Base-by-base conservation (phyloP, 2,797 vertebrate genomes). In the Macrochelys suwanniensis region DNA sequence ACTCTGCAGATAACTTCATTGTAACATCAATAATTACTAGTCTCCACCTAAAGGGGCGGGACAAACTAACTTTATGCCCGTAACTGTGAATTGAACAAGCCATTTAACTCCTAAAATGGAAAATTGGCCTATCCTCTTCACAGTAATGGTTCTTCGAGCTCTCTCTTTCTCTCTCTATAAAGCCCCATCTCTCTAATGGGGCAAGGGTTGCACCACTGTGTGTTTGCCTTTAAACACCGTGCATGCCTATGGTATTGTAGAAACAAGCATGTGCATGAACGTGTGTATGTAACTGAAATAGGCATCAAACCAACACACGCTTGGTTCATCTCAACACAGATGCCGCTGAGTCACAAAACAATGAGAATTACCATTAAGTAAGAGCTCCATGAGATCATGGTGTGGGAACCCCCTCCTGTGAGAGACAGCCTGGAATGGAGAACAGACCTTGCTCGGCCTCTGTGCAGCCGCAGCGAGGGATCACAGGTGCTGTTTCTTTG, bases 311-410 rank as follows among this genome's bases (percentile, higher is more conserved):
- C 87, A 82, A 82, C 74, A 57, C 33, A 80, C 1, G 0, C 47
- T 13, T 21, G 47, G 80, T 61, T 78, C 3, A 0, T 95, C 88
- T 86, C 19, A 17, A 84, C 82, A 57, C 26, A 84, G 85, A 83
- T 65, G 61, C 47, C 1, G 2, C 50, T 54, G 87, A 95, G 82
- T 89, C 90, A 90, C 2, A 77, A 90, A 87, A 87, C 7, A 28
- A 88, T 0, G 11, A 25, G 42, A 93, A 94, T 82, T 87, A 82
- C 59, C 47, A 80, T 42, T 53, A 94, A 71, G 28, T 51, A 94
- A 77, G 28, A 92, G 74, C 57, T 61, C 15, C 86, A 93, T 85
- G 74, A 95, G 85, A 95, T 84, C 47, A 84, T 61, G 78, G 15
- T 49, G 25, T 76, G 85, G 80, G 93, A 92, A 37, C 33, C 86